These are phyloP conservation scores for Channa striata DNA, from an alignment of 2,797 vertebrate genomes.

Conservation along the genomic window DNA sequence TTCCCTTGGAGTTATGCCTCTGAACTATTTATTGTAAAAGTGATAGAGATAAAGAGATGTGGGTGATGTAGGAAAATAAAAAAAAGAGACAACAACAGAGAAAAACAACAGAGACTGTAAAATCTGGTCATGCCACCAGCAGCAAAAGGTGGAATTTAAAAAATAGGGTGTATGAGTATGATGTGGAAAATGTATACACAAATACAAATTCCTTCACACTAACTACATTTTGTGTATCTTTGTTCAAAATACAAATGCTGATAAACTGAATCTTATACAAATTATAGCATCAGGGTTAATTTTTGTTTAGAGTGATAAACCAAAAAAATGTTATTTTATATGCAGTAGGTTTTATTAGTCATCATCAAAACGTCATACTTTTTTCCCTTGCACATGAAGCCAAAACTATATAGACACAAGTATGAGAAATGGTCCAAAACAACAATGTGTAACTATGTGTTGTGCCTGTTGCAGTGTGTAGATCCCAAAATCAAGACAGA, in stretches of 20 bases:
- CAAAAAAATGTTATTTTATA: neutral
- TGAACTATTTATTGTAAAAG: constrained; percentile 72
- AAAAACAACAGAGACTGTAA: neutral
- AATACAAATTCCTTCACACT: too few relatives aligned
- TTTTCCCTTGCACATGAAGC: constrained; percentile 5
- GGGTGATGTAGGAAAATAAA: constrained; percentile 34
- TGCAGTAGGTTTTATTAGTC: neutral
- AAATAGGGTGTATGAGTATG: constrained; percentile 12
- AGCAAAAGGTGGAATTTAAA: constrained; percentile 15
- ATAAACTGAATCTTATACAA: too few relatives aligned
- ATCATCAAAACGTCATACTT: neutral
- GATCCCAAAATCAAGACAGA: constrained; percentile 30
- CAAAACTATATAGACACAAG: neutral
- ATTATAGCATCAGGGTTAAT: too few relatives aligned
- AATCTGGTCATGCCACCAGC: neutral
- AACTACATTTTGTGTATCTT: too few relatives aligned
- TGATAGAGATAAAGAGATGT: constrained; percentile 58
- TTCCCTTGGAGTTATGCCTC: constrained; percentile 59
- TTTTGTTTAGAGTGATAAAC: too few relatives aligned
- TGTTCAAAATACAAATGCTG: too few relatives aligned
- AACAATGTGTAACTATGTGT: constrained; percentile 4
- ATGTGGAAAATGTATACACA: neutral
- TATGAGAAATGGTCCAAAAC: constrained; percentile 7
- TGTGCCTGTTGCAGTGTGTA: neutral
- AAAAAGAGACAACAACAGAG: constrained; percentile 11